These are phyloP conservation scores for Hemistola chrysoprasaria DNA, from an alignment of 2,888 invertebrate genomes.

Conservation along the genomic window DNA sequence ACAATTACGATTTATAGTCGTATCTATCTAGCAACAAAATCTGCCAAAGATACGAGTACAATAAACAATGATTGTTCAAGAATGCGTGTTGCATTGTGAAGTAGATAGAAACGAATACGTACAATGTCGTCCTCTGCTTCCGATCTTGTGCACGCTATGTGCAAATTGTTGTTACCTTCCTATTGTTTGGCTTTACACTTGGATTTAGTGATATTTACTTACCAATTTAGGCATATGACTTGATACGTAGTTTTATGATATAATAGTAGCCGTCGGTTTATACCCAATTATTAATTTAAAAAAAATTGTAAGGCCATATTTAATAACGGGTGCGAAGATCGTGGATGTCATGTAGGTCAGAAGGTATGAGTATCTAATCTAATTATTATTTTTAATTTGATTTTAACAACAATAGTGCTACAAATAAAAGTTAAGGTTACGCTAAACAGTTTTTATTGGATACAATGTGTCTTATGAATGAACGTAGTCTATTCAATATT, in stretches of 20 bases:
- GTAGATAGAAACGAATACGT: not conserved
- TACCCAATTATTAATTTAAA: too few relatives aligned
- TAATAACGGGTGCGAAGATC: not conserved
- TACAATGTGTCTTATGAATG: too few relatives aligned
- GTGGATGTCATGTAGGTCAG: too few relatives aligned
- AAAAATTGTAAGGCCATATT: not conserved
- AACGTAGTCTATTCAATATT: not conserved
- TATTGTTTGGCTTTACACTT: slow-evolving; percentile 9
- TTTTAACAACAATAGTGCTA: too few relatives aligned
- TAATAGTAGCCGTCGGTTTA: too few relatives aligned
- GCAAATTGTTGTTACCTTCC: slow-evolving; percentile 13
- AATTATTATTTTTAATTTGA: too few relatives aligned
- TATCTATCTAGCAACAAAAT: slow-evolving; percentile 12
- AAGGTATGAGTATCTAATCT: too few relatives aligned
- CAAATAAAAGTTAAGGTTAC: too few relatives aligned
- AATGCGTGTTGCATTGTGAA: slow-evolving; percentile 16
- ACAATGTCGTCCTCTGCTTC: slow-evolving; percentile 17
- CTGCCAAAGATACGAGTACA: not conserved
- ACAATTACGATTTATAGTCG: not conserved
- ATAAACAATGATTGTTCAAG: slow-evolving; percentile 14
- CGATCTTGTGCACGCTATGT: slow-evolving; percentile 14
- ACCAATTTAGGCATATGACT: not conserved
- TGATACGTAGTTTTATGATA: not conserved
- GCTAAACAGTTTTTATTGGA: too few relatives aligned
- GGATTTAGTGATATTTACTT: not conserved